Evolutionary conservation across 2,113 vertebrate species (phyloP).

Genomic region (Mirounga angustirostris): DNA sequence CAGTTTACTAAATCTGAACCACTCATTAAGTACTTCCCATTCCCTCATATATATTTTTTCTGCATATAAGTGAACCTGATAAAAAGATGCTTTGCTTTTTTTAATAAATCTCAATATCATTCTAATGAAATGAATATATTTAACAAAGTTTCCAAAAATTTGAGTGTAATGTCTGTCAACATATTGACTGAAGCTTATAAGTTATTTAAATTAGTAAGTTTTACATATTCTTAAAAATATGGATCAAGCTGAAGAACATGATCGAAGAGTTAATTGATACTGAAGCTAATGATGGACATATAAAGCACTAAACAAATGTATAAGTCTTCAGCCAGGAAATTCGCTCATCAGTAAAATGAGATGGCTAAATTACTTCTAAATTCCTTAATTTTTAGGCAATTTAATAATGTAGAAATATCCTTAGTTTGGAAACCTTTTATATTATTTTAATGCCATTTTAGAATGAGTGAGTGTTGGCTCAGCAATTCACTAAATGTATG

Average conservation of each 20-base stretch:
- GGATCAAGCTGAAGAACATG: background rate
- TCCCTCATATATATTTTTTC: background rate
- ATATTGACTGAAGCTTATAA: background rate
- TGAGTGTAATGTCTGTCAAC: background rate
- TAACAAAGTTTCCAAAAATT: background rate
- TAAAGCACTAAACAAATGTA: background rate
- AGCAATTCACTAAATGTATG: background rate
- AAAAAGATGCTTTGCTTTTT: background rate
- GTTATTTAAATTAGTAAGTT: constrained; percentile 21
- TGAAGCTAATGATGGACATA: background rate
- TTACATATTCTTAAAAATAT: background rate
- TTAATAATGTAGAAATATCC: background rate
- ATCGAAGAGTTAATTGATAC: background rate
- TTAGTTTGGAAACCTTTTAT: background rate
- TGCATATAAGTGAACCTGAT: background rate
- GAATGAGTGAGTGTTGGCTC: background rate
- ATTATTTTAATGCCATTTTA: background rate
- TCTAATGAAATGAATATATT: background rate
- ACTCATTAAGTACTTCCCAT: background rate
- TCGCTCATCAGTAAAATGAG: background rate
- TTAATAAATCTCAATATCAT: background rate
- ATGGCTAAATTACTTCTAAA: background rate
- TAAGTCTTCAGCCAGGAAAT: background rate
- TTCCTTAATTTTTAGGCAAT: background rate
- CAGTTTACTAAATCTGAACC: background rate